Base-by-base conservation (phyloP, 2,113 vertebrate genomes). In the Apteryx mantelli region DNA sequence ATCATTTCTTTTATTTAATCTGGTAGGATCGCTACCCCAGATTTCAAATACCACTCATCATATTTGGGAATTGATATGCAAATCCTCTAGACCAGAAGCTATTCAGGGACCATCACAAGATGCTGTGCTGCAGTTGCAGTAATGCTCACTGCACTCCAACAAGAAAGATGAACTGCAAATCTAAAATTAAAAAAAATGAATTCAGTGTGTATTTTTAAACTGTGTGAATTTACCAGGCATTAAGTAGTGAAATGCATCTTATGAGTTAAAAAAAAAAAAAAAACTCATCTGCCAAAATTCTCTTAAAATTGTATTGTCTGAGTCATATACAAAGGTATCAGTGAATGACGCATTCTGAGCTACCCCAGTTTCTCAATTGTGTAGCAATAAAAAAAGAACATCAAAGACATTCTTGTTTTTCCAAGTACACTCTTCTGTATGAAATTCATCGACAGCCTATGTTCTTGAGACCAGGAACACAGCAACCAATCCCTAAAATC, bases 331-430 rank as follows among this genome's bases (percentile, higher is more conserved):
- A 85, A 69, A 91, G 50, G 40, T 36, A 73, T 5, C 48, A 3
- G 13, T 2, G 38, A 80, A n/a, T 74, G 90, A 95, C 0, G 1
- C 78, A 93, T 38, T 22, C 61, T 85, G 66, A 94, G 40, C 68
- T 85, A 91, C 53, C 63, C 70, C 60, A 73, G 25, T 88, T 83
- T 80, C 85, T 86, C 90, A 70, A 75, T 0, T 60, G 82, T 60
- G 82, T 55, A 75, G 73, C 73, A 93, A 61, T 28, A 77, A 87
- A 71, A 38, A 79, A 56, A 73, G 42, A 77, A 80, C 78, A 85
- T 91, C 87, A 91, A 87, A 92, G 84, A 48, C 28, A 58, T 79
- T 74, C 64, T 82, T 89, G 24, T 88, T 95, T 95, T 82, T 79
- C 50, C 44, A 74, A 89, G 68, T 26, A 86, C 58, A 42, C 8